Evolutionary conservation across 2,113 vertebrate genomes (phyloP).

Genomic region (Syrrhaptes paradoxus): DNA sequence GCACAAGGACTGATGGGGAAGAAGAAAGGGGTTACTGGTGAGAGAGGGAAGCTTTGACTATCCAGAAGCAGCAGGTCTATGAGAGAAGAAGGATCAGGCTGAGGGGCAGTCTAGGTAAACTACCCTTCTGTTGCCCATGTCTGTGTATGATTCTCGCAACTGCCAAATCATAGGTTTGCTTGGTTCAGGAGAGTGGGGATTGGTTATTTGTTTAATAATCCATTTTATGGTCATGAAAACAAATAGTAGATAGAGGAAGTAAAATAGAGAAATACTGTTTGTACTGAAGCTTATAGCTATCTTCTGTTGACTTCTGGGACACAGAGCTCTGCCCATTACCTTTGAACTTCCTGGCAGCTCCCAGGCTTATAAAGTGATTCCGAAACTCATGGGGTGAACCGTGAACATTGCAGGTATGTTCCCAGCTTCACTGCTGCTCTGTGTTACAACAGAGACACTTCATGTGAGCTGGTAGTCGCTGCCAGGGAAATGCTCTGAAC

Average conservation of each 20-base stretch:
- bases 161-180: background rate
- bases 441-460: background rate
- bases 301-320: background rate
- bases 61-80: background rate
- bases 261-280: background rate
- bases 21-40: background rate
- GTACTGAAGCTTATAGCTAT: background rate
- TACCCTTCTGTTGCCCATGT: background rate
- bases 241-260: background rate
- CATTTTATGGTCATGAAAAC: background rate
- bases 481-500: background rate
- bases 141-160: background rate
- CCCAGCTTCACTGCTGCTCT: background rate
- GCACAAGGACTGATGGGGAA: background rate
- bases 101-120: background rate
- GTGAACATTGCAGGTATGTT: background rate
- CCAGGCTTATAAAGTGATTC: background rate
- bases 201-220: background rate
- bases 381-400: background rate
- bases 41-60: background rate
- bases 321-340: background rate
- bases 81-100: background rate
- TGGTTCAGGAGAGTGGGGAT: background rate
- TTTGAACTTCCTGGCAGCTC: constrained; percentile 61
- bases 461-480: background rate